Evolutionary conservation across 1,140 invertebrate species (phyloP).

Genomic region (Cotesia typhae): DNA sequence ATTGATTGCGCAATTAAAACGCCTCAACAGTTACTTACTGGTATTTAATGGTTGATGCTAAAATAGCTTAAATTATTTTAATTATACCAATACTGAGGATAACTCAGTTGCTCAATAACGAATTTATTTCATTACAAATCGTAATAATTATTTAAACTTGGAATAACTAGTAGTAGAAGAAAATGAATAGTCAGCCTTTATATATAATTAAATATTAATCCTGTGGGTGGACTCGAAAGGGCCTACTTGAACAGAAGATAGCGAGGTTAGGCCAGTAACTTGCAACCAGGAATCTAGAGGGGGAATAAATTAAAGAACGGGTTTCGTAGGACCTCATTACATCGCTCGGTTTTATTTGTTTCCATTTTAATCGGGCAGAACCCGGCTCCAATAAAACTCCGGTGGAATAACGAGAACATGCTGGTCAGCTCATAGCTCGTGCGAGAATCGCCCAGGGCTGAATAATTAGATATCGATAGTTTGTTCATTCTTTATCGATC

Average conservation of each 20-base stretch:
- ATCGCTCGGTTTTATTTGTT: constrained; percentile 54
- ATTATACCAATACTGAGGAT: constrained; percentile 14
- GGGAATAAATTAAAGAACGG: constrained; percentile 61
- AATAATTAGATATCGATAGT: constrained; percentile 33
- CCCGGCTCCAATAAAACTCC: background rate
- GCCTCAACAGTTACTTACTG: background rate
- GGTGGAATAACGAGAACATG: background rate
- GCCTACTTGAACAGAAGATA: background rate
- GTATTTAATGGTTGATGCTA: background rate
- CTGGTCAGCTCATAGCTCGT: constrained; percentile 17
- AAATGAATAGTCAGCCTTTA: too few relatives aligned
- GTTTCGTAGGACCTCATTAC: constrained; percentile 58
- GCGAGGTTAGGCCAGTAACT: background rate
- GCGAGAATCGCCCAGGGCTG: constrained; percentile 34
- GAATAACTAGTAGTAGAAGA: too few relatives aligned
- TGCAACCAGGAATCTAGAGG: constrained; percentile 11
- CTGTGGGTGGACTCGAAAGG: too few relatives aligned
- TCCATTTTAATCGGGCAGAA: constrained; percentile 54
- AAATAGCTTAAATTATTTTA: constrained; percentile 19
- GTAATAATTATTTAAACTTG: too few relatives aligned
- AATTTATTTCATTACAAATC: too few relatives aligned
- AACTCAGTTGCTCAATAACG: too few relatives aligned
- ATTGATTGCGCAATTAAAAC: constrained; percentile 32
- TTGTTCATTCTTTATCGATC: constrained; percentile 18
- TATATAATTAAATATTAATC: too few relatives aligned